A percentile compares a stretch with the other conserved stretches of the same genome.
phyloP scores from a whole-genome alignment of 2,797 vertebrate genomes.

The Limosa lapponica region DNA sequence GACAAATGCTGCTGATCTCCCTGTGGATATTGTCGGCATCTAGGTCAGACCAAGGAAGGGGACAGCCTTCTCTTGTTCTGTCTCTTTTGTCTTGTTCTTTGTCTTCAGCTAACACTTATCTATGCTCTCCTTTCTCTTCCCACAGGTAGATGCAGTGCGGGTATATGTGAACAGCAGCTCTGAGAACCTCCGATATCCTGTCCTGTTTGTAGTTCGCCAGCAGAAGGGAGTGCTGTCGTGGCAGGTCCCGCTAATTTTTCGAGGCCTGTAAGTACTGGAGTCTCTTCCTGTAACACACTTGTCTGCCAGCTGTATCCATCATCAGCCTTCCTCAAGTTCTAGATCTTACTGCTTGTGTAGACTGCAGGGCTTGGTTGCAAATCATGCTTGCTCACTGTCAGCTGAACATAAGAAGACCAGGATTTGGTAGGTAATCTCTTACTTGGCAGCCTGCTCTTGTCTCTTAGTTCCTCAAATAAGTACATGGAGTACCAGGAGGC shows the following conservation, averaged over 20 bases:
- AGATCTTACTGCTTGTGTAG: background rate
- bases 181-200: slow-evolving; percentile 76
- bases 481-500: background rate
- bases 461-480: background rate
- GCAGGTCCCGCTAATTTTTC: slow-evolving; percentile 83
- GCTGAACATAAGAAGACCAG: background rate
- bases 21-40: background rate
- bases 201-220: slow-evolving; percentile 83
- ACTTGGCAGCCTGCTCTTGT: background rate
- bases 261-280: slow-evolving; percentile 80
- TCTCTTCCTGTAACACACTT: background rate
- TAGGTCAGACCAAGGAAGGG: background rate
- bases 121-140: background rate
- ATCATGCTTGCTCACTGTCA: background rate
- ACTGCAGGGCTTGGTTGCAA: background rate
- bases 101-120: background rate
- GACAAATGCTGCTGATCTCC: background rate
- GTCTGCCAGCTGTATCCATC: background rate
- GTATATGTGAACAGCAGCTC: slow-evolving; percentile 80
- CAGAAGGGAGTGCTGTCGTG: slow-evolving; percentile 83
- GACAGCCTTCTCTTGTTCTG: background rate
- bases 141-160: slow-evolving; percentile 77
- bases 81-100: background rate
- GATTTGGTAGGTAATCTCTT: background rate
- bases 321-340: background rate